A percentile compares a stretch with the other conserved stretches of the same genome.
Conservation (phyloP, 2,797 vertebrate genomes). For the Premnoplex brunnescens region DNA sequence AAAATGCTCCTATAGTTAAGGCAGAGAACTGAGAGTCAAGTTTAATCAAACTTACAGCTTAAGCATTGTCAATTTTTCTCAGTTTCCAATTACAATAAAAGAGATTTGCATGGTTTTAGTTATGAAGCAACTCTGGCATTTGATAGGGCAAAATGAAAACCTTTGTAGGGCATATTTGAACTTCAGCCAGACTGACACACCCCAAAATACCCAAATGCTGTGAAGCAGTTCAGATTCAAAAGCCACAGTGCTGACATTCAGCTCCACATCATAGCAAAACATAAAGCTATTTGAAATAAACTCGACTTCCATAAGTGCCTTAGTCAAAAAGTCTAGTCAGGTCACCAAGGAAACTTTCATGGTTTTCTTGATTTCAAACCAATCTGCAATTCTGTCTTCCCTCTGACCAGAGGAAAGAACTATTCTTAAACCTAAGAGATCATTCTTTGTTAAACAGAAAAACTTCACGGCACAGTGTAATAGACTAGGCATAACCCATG, state of each 20-base stretch:
- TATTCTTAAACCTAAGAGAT: neutral
- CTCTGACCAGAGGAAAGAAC: neutral
- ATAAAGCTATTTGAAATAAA: neutral
- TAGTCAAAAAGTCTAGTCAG: neutral
- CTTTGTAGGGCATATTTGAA: neutral
- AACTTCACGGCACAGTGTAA: neutral
- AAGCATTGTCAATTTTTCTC: neutral
- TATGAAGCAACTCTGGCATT: neutral
- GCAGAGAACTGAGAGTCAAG: neutral
- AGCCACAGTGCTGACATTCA: neutral
- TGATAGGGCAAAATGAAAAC: neutral
- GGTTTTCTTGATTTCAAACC: neutral
- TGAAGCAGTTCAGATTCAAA: neutral
- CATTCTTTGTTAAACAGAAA: neutral
- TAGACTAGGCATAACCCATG: neutral
- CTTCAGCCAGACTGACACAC: neutral
- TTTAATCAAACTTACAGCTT: neutral
- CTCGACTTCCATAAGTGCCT: neutral
- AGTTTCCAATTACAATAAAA: neutral
- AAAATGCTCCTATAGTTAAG: neutral
- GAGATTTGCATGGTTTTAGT: neutral
- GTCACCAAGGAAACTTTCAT: neutral
- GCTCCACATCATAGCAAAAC: neutral
- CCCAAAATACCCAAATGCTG: neutral
- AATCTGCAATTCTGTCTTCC: neutral